Base-by-base conservation (phyloP, 2,888 invertebrate genomes). In the Andrena praecox region DNA sequence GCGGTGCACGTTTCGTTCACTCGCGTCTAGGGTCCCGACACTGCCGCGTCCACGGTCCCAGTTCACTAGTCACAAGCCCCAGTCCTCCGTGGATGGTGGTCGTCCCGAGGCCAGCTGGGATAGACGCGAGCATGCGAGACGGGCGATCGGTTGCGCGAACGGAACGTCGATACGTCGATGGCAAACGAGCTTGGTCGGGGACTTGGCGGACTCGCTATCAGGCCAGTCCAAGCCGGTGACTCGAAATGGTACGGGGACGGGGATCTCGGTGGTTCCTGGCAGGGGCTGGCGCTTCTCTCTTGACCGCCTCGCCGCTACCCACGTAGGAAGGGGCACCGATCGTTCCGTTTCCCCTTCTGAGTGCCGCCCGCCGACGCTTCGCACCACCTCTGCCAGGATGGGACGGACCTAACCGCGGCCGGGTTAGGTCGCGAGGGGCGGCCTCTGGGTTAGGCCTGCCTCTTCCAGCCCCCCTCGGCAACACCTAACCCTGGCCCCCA, bases 231-330 rank as follows among this genome's bases (percentile, higher is more conserved):
- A 91, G 92, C 90, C 84, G 91, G 92, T 88, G 91, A 93, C 93
- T 93, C 92, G 91, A 90, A 94, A 94, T 88, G 95, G 95, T 93
- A 95, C 95, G 88, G 86, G 81, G 79, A 81, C 87, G 88, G 88
- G 84, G 69, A 82, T 82, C 70, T 77, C 84, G 76, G 64, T 54
- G 12, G 86, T 87, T 85, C 80, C 76, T 42, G 54, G 67, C 71
- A 76, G 20, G 84, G 88, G 87, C 84, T 75, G 84, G 80, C 70
- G 68, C 76, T 80, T 82, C 75, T 73, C 86, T 86, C 86, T 76
- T 84, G 74, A 81, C 85, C 89, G 80, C 84, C 87, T 85, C 84
- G 84, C 72, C 85, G 71, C 81, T 83, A 76, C 8, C 42, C 78
- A 20, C 84, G 88, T 87, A 68, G 90, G 90, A 88, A 89, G 87